These are phyloP conservation scores for Clunio marinus DNA, from an alignment of 2,888 invertebrate genomes.

Conservation along the genomic window DNA sequence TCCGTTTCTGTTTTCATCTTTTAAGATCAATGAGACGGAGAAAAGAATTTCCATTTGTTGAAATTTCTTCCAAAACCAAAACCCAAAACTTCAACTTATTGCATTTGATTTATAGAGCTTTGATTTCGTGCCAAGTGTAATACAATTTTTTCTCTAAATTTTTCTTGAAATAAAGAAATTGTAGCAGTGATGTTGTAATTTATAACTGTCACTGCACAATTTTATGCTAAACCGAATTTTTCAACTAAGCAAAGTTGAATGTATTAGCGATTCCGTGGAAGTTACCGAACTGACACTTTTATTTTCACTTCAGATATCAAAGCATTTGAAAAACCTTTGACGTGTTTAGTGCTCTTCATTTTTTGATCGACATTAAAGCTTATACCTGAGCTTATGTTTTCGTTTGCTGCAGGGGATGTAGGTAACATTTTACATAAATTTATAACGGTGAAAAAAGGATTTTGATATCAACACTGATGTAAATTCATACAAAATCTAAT, in stretches of 20 bases:
- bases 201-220: not conserved
- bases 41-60: too few species aligned
- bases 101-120: constrained; percentile 28
- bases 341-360: not conserved
- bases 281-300: too few species aligned
- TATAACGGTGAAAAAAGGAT: not conserved
- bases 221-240: constrained; percentile 4
- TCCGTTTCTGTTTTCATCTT: too few species aligned
- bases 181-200: too few species aligned
- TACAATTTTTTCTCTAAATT: not conserved
- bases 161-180: not conserved
- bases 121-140: not conserved
- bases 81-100: not conserved
- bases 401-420: not conserved
- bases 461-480: not conserved
- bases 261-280: too few species aligned
- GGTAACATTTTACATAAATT: constrained; percentile 31
- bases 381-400: too few species aligned
- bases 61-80: not conserved
- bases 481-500: not conserved
- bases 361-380: too few species aligned
- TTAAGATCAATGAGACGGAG: too few species aligned
- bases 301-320: constrained; percentile 6
- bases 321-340: not conserved
- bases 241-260: too few species aligned